A percentile compares a stretch with the other conserved stretches of the same genome.
These are phyloP conservation scores for Sussaba pulchella DNA, from an alignment of 2,888 invertebrate species.

Conservation along the genomic window DNA sequence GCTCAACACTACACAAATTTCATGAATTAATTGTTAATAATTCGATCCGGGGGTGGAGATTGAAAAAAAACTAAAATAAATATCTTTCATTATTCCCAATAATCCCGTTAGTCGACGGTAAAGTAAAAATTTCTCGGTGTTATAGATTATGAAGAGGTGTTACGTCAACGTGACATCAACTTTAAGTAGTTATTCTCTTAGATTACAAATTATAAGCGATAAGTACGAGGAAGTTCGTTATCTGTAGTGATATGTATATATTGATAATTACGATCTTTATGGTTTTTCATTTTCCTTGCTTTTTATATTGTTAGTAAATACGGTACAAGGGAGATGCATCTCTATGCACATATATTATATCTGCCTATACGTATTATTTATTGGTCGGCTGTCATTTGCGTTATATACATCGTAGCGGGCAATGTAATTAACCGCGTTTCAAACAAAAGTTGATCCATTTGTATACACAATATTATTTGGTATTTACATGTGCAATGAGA, in stretches of 20 bases:
- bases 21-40: not conserved
- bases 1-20: not conserved
- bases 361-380: conserved; percentile 58
- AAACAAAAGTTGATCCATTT: conserved; percentile 59
- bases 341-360: conserved; percentile 18
- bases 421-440: conserved; percentile 19
- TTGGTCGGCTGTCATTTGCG: conserved; percentile 56
- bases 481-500: conserved; percentile 41
- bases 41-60: not conserved
- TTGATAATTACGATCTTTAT: conserved; percentile 1
- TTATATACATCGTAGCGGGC: conserved; percentile 17
- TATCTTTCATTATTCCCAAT: not conserved
- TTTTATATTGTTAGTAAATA: not conserved
- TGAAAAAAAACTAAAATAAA: too few relatives aligned
- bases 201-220: not conserved
- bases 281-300: conserved; percentile 14
- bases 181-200: not conserved
- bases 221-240: not conserved
- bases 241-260: conserved; percentile 27
- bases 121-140: conserved; percentile 4
- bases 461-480: conserved; percentile 31
- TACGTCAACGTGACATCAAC: not conserved
- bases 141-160: conserved; percentile 1
- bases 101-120: not conserved
- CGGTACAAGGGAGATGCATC: conserved; percentile 33